Base-by-base conservation (phyloP, 2,797 vertebrate species). In the Atherinosoma microstoma region DNA sequence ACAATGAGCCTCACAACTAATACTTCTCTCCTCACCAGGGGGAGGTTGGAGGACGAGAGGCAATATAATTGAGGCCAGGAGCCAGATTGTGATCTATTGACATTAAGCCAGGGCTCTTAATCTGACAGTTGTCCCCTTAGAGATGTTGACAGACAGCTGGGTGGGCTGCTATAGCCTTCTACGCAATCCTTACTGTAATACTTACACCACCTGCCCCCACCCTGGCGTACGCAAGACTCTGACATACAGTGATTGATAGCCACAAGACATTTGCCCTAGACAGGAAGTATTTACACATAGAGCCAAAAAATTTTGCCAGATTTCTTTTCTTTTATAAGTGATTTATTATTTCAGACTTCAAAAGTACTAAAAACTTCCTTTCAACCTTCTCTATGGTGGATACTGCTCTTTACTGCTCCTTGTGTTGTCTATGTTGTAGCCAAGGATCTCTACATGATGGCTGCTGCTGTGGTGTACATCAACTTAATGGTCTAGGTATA, bases 11-110 rank as follows among this genome's bases (percentile, higher is more conserved):
- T 89, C 90, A 82, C 82, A 87, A 91, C 90, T 87, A 92, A 93
- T 89, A 84, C 91, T 80, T 78, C 88, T 85, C 91, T 84, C 83
- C 83, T 73, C 85, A 85, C 80, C 64, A 56, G 82, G 79, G 80
- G 80, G 75, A 82, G 62, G 74, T 61, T 76, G 76, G 81, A 74
- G 78, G 80, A 85, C 40, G 77, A 87, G 84, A 88, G 82, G 84
- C 84, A 84, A 81, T 87, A 90, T 91, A 90, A 90, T 90, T 90
- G 88, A 91, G 87, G 91, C 87, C 86, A 90, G 88, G 84, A 91
- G 91, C 89, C 88, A 93, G 86, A 92, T 93, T 92, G 89, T 84
- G 90, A 93, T 92, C 90, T 89, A 92, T 85, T 89, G 92, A 92
- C 90, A 91, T 89, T 87, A 88, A 89, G 81, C 83, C 71, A 61